A percentile compares a stretch with the other conserved stretches of the same genome.
These are phyloP conservation scores for Ephialtes manifestator DNA, from an alignment of 2,888 invertebrate species.

Conservation along the genomic window DNA sequence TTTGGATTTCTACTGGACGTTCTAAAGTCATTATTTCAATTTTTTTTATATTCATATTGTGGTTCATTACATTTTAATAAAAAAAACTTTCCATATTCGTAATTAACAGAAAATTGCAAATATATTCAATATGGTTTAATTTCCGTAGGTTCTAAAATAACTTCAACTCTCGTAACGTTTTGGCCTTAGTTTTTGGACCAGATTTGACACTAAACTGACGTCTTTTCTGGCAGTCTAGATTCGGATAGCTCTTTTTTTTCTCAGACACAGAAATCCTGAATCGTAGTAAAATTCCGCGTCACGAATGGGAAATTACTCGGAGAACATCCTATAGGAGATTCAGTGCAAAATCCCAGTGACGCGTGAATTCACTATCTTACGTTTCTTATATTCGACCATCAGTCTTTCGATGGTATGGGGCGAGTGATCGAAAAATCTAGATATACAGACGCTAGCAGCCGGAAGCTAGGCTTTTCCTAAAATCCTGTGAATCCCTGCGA, in stretches of 20 bases:
- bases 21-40: no score
- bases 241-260: not conserved
- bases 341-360: conserved; percentile 4
- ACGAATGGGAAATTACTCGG: not conserved
- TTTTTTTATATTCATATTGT: no score
- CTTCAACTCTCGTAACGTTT: no score
- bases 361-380: not conserved
- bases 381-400: conserved; percentile 24
- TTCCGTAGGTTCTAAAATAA: no score
- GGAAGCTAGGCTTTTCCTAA: conserved; percentile 6
- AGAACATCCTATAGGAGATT: not conserved
- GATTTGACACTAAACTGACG: no score
- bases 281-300: conserved; percentile 3
- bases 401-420: conserved; percentile 2
- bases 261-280: not conserved
- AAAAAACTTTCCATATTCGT: no score
- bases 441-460: not conserved
- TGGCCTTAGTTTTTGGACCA: no score
- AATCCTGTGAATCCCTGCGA: conserved; percentile 20
- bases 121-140: no score
- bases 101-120: no score
- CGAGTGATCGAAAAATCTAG: conserved; percentile 24
- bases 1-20: no score
- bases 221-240: not conserved
- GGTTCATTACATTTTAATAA: no score